Evolutionary conservation across 2,888 invertebrate genomes (phyloP).

Genomic region (Hymenopus coronatus): DNA sequence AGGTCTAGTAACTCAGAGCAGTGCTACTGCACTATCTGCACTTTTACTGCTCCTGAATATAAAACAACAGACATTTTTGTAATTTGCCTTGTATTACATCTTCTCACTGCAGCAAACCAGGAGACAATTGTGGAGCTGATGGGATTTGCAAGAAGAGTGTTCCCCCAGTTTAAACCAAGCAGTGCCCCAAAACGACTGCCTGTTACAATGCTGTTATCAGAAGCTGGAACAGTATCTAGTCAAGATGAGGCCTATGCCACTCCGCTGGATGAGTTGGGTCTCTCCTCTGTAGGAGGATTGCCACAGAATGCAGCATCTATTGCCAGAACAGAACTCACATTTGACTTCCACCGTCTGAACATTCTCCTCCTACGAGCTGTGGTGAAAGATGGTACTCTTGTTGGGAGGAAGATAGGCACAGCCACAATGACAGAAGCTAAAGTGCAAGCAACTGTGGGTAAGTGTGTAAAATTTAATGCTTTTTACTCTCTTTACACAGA

Average conservation of each 20-base stretch:
- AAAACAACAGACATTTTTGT: background rate
- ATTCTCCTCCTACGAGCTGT: slow-evolving; percentile 80
- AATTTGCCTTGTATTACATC: background rate
- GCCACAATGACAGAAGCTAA: slow-evolving; percentile 89
- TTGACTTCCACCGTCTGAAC: slow-evolving; percentile 90
- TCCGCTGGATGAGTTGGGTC: slow-evolving; percentile 1
- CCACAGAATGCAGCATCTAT: slow-evolving; percentile 37
- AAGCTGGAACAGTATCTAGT: slow-evolving; percentile 1
- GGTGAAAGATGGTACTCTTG: slow-evolving; percentile 64
- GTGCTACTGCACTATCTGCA: background rate
- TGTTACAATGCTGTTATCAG: background rate
- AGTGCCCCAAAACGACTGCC: background rate
- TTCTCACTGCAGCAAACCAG: slow-evolving; percentile 70
- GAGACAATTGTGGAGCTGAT: slow-evolving; percentile 92
- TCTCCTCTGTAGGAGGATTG: slow-evolving; percentile 9
- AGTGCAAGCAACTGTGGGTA: slow-evolving; percentile 78
- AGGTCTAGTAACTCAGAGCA: too few species aligned
- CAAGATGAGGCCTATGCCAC: slow-evolving; percentile 10
- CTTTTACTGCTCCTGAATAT: slow-evolving; percentile 17
- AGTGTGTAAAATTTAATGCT: slow-evolving; percentile 35
- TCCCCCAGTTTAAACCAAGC: slow-evolving; percentile 47
- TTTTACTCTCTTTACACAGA: too few species aligned
- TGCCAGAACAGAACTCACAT: slow-evolving; percentile 76
- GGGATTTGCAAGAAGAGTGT: slow-evolving; percentile 78
- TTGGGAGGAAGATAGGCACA: slow-evolving; percentile 88